Evolutionary conservation across 1,140 invertebrate species (phyloP), one percentile per base, ranked within the genome.

Genomic region (Choristoneura fumiferana): DNA sequence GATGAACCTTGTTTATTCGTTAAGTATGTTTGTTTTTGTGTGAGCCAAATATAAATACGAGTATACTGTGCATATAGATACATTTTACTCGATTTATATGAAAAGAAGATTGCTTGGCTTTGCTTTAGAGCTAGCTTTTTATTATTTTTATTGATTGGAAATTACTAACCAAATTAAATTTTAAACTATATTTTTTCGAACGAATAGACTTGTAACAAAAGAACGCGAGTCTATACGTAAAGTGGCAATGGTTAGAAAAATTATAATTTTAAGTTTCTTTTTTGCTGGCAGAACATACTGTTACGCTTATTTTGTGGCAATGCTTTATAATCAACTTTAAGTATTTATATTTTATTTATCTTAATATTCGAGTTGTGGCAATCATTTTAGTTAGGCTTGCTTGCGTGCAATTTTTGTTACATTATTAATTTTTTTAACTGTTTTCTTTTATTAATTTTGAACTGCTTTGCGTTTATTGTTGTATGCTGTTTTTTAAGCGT

Each of bases 401-500:
- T 49, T 49, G 43, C 6, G 43, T 49, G 43, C 43, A 49, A 49
- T 49, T 49, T 18, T 22, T 22, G 43, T 29, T 29, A 49, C 18
- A 43, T 22, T 29, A 29, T 29, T 29, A 3, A 29, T 49, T 49
- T 22, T 49, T 3, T 29, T 29, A 6, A 29, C 22, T 29, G 22
- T 18, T 22, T 29, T 49, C 22, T 49, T 4, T 49, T 12, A 12
- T 49, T 49, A 49, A 22, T 49, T 49, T 29, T 3, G 18, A 33
- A 10, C 14, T 49, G 43, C 43, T 49, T 49, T 49, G 43, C 18
- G 10, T 49, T 12, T 8, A 22, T 14, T 3, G 40, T 49, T 49
- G 18, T 29, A 12, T 39, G 22, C 18, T 49, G 43, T 12, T 49
- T 13, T 22, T 4, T 5, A 49, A 12, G 12, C 18, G 18, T 49